Evolutionary conservation across 1,140 invertebrate species (phyloP).

Genomic region (Lysiphlebus fabarum): DNA sequence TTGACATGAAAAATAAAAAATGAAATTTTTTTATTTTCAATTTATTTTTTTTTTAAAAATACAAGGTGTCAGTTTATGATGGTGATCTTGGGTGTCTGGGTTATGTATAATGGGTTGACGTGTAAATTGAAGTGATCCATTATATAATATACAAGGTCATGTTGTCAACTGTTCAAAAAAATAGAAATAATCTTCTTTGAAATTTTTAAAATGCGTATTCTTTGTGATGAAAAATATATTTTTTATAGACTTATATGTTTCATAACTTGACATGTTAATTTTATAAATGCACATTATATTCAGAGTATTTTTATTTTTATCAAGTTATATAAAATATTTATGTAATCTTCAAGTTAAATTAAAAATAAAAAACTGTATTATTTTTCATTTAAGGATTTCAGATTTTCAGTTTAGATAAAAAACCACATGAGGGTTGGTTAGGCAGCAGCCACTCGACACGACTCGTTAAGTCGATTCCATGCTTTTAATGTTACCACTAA

Average conservation of each 20-base stretch:
- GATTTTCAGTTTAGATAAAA: constrained; percentile 10
- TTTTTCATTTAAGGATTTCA: background rate
- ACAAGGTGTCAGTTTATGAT: no score
- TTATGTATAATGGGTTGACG: constrained; percentile 22
- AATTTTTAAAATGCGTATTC: no score
- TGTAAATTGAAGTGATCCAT: constrained; percentile 39
- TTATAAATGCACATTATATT: no score
- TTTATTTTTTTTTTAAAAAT: constrained; percentile 31
- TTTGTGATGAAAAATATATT: no score
- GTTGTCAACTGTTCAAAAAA: constrained; percentile 9
- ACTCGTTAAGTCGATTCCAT: constrained; percentile 33
- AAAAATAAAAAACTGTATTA: no score
- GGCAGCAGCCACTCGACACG: constrained; percentile 29
- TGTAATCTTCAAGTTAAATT: no score
- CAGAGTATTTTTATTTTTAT: no score
- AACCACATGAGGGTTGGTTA: constrained; percentile 24
- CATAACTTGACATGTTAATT: no score
- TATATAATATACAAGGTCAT: constrained; percentile 23
- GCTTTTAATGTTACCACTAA: constrained; percentile 33
- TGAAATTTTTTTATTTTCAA: background rate
- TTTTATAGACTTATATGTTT: no score
- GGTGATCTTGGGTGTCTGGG: constrained; percentile 1
- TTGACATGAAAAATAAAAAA: no score
- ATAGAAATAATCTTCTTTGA: no score
- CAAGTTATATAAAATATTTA: no score